These are phyloP conservation scores for Ceyx melanurus DNA, from an alignment of 2,113 vertebrate genomes.

Conservation along the genomic window DNA sequence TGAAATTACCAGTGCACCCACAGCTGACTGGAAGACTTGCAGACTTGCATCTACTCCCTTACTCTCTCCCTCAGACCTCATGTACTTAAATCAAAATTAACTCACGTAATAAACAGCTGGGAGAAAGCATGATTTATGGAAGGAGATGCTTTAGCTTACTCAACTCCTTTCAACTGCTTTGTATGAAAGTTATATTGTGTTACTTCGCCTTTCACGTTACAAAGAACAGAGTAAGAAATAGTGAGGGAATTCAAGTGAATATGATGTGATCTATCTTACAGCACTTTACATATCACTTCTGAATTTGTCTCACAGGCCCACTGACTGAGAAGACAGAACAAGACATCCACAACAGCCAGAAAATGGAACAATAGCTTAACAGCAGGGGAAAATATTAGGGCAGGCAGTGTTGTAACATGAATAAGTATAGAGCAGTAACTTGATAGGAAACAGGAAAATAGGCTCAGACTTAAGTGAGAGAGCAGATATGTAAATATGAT, in stretches of 20 bases:
- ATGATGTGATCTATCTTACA: not conserved
- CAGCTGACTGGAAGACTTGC: not conserved
- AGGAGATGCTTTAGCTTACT: not conserved
- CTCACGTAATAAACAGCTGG: not conserved
- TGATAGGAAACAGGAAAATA: not conserved
- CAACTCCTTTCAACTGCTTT: not conserved
- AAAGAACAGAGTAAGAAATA: not conserved
- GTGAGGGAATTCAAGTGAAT: not conserved
- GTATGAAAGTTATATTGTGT: not conserved
- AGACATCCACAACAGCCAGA: not conserved
- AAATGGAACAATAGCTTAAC: not conserved
- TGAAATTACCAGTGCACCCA: not conserved
- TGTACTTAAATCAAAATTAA: not conserved
- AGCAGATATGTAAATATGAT: not conserved
- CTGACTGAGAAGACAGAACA: not conserved
- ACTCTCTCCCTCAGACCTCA: not conserved
- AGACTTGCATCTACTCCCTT: not conserved
- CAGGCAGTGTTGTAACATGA: not conserved
- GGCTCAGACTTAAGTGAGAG: not conserved
- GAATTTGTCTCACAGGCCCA: not conserved
- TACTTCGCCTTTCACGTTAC: not conserved
- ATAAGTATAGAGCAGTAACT: not conserved
- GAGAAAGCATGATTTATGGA: not conserved
- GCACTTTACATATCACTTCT: conserved; percentile 18
- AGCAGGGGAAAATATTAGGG: conserved; percentile 27